Evolutionary conservation across 2,113 vertebrate species (phyloP).

Genomic region (Mixornis gularis): DNA sequence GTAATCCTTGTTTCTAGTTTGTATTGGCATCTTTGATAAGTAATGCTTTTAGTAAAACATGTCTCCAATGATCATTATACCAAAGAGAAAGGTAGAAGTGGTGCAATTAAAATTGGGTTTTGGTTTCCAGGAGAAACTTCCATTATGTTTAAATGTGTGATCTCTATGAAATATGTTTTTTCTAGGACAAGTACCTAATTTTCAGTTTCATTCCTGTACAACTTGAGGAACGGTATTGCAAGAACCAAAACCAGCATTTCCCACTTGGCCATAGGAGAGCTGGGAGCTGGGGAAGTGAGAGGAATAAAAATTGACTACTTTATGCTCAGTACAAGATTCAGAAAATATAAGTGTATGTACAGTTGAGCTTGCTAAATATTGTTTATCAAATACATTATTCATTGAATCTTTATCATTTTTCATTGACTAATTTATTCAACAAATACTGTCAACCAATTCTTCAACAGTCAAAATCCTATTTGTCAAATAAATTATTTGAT

Average conservation of each 20-base stretch:
- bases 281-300: rapidly evolving
- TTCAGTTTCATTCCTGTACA: neutral
- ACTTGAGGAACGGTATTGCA: neutral
- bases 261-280: neutral
- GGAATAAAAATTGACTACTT: neutral
- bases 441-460: neutral
- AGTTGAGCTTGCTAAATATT: neutral
- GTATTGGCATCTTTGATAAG: neutral
- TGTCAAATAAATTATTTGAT: neutral
- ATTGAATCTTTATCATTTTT: neutral
- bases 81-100: neutral
- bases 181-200: neutral
- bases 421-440: neutral
- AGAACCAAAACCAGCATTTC: neutral
- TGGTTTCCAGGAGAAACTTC: neutral
- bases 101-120: neutral
- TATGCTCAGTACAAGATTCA: neutral
- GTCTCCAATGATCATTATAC: neutral
- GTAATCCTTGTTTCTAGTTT: neutral
- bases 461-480: neutral
- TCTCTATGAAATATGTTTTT: neutral
- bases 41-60: neutral
- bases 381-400: neutral
- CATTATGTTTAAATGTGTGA: neutral
- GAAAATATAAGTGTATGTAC: neutral